Evolutionary conservation across 2,888 invertebrate species (phyloP), one percentile per base, ranked within the genome.

Genomic region (Eudasyphora cyanicolor): DNA sequence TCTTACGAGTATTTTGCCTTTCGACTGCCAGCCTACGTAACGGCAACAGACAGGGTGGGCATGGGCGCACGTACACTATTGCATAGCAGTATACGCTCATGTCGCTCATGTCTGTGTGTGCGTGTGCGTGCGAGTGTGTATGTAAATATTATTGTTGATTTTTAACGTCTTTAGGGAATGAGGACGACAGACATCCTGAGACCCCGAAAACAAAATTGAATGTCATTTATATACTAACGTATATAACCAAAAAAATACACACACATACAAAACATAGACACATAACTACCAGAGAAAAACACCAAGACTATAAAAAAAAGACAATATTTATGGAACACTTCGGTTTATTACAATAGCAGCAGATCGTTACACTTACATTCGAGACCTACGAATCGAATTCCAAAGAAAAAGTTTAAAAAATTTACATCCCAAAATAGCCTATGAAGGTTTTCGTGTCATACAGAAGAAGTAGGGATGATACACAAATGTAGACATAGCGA

Each of bases 121-220:
- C 70, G 73, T 32, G 29, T 62, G 77, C 77, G 80, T 84, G 77
- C 77, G 80, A 82, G 76, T 76, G 70, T 80, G 82, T 74, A 62
- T n/a, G 49, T 60, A 45, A 45, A 67, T 67, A 45, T 51, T 64
- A 51, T 64, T 76, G 71, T 76, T 27, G 29, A 74, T 38, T 27
- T 76, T 42, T 24, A 24, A 21, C 45, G 76, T 62, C 38, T 8
- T 64, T 71, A 35, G 45, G 24, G 57, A 83, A 69, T 85, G 86
- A 79, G 85, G 82, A 69, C 81, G 77, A 70, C 82, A 86, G 84
- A 85, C 85, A 85, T 78, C 79, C 84, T 82, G 71, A 73, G 81
- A 79, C 79, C 82, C 62, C 27, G 75, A 75, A 76, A 78, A 62
- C 67, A 83, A 85, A 80, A 75, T 71, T 84, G 49, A 84, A 81